Evolutionary conservation across 2,797 vertebrate species (phyloP).

Genomic region (Chaenodraco wilsoni): DNA sequence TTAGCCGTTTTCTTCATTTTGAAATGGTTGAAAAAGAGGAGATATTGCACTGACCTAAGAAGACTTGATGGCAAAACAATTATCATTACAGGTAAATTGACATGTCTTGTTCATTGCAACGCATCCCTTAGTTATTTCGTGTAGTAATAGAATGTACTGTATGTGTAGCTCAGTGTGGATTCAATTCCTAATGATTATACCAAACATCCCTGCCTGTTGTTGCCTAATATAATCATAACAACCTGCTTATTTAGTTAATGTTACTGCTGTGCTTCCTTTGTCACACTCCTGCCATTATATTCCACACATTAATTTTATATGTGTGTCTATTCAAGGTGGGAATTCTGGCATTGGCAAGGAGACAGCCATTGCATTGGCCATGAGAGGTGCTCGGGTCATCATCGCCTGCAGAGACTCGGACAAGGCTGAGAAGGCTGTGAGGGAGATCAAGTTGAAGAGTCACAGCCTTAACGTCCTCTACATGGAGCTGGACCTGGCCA

Average conservation of each 20-base stretch:
- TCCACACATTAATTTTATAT: neutral
- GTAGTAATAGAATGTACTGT: neutral
- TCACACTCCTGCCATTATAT: neutral
- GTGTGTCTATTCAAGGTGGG: conserved; percentile 72
- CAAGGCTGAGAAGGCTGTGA: conserved; percentile 77
- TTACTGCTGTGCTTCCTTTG: no score
- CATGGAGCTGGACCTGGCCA: conserved; percentile 85
- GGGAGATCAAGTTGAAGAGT: conserved; percentile 82
- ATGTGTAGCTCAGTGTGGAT: no score
- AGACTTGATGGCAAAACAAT: conserved; percentile 87
- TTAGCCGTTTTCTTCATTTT: conserved; percentile 80
- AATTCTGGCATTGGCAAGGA: conserved; percentile 86
- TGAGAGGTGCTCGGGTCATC: conserved; percentile 84
- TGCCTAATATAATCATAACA: no score
- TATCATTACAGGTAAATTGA: conserved; percentile 84
- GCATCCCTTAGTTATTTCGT: neutral
- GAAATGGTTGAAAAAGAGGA: conserved; percentile 85
- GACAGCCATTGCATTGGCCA: conserved; percentile 82
- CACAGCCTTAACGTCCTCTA: conserved; percentile 79
- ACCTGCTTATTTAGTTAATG: no score
- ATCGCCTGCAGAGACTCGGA: conserved; percentile 81
- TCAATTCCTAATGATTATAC: no score
- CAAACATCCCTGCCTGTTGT: no score
- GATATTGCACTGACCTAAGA: conserved; percentile 81
- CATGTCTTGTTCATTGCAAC: neutral